phyloP scores from a whole-genome alignment of 2,797 vertebrate genomes.

The Selene dorsalis region DNA sequence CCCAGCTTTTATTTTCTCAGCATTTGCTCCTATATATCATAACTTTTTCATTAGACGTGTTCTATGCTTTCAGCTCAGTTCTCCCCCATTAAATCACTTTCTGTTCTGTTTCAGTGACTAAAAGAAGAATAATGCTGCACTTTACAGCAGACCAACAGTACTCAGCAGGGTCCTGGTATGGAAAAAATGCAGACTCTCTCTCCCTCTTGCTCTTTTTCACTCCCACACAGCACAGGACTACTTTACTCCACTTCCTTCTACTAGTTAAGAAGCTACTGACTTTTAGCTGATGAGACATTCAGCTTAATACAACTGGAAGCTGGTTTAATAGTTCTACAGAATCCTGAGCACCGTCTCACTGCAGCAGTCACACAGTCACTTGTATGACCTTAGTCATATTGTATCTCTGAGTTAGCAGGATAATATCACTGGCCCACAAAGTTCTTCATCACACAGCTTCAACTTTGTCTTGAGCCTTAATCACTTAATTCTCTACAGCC shows the following conservation, averaged over 20 bases:
- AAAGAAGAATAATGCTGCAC: slow-evolving; percentile 31
- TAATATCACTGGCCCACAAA: not conserved
- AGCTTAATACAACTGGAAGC: slow-evolving; percentile 24
- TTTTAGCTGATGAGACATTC: slow-evolving; percentile 22
- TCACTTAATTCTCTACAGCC: not conserved
- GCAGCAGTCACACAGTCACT: not conserved
- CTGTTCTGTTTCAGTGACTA: slow-evolving; percentile 37
- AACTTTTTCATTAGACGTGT: slow-evolving; percentile 44
- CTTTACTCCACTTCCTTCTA: too few species aligned
- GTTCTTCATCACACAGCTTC: not conserved
- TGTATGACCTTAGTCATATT: not conserved
- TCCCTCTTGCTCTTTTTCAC: not conserved
- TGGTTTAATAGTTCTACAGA: slow-evolving; percentile 16
- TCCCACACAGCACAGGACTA: slow-evolving; percentile 22
- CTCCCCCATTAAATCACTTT: slow-evolving; percentile 32
- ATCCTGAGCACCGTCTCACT: not conserved
- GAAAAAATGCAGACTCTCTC: slow-evolving; percentile 9
- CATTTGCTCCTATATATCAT: slow-evolving; percentile 21
- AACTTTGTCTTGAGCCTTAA: not conserved
- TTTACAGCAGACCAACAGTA: slow-evolving; percentile 33
- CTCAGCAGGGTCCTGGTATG: not conserved
- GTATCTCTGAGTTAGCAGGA: not conserved
- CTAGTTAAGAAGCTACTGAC: slow-evolving; percentile 23
- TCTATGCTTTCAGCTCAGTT: slow-evolving; percentile 26
- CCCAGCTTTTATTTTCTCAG: slow-evolving; percentile 32